phyloP scores from a whole-genome alignment of 1,140 invertebrate species.

The Eriosoma lanigerum region DNA sequence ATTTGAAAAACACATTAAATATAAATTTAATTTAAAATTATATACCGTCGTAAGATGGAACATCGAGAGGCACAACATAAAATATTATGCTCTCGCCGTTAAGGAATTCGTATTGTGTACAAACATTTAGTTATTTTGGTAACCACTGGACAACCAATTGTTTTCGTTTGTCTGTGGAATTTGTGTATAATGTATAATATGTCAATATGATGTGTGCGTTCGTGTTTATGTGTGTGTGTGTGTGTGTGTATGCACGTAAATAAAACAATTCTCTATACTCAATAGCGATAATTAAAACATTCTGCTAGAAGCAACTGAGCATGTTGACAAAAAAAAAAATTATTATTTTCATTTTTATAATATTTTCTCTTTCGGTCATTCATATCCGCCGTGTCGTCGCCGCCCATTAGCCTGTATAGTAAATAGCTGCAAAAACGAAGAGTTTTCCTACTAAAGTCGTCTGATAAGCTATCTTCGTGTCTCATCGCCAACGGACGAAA shows the following conservation, averaged over 20 bases:
- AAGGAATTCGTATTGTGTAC: not conserved
- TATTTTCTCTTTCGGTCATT: not conserved
- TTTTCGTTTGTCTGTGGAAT: constrained; percentile 35
- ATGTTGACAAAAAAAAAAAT: not conserved
- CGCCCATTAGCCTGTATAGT: not conserved
- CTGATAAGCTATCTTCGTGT: not conserved
- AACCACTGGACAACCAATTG: constrained; percentile 39
- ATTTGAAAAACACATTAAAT: too few relatives aligned
- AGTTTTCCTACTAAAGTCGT: too few relatives aligned
- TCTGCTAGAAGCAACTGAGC: not conserved
- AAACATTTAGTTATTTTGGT: not conserved
- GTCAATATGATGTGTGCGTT: not conserved
- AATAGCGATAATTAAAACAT: constrained; percentile 38
- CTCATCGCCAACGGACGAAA: too few relatives aligned
- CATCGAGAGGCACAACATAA: not conserved
- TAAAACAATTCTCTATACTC: constrained; percentile 40
- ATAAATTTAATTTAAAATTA: too few relatives aligned
- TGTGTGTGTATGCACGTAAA: constrained; percentile 8
- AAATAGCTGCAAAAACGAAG: not conserved
- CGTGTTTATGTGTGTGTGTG: not conserved
- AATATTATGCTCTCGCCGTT: not conserved
- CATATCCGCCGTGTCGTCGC: too few relatives aligned
- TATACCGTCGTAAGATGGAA: too few relatives aligned
- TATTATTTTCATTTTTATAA: not conserved
- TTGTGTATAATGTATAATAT: not conserved